Percentiles rank a stretch among this genome's conserved stretches.
Evolutionary conservation across 2,888 invertebrate genomes (phyloP).

Genomic region (Drosophila neonasuta): DNA sequence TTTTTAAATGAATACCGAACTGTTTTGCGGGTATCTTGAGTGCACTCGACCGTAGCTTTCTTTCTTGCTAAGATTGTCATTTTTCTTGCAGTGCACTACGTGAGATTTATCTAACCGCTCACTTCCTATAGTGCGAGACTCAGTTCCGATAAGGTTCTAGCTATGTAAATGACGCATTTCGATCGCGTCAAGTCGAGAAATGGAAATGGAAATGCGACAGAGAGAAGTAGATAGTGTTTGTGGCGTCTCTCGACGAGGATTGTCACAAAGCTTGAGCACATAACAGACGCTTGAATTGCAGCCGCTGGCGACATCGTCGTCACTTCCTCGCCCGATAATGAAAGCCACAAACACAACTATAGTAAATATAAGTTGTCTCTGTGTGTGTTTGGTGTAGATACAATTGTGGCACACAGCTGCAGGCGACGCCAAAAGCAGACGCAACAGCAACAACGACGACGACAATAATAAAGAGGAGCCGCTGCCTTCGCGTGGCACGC

Average conservation of each 20-base stretch:
- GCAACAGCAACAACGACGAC: conserved; percentile 16
- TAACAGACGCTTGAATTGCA: conserved; percentile 18
- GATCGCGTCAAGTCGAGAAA: conserved; percentile 5
- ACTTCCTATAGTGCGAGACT: conserved; percentile 47
- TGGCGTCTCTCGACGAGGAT: conserved; percentile 19
- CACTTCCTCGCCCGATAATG: conserved; percentile 70
- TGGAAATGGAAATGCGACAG: conserved; percentile 1
- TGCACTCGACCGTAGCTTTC: no score
- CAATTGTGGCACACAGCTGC: conserved; percentile 47
- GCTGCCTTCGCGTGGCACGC: conserved; percentile 67
- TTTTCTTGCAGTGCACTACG: conserved; percentile 46
- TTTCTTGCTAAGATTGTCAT: no score
- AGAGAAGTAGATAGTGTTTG: neutral
- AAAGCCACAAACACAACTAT: conserved; percentile 28
- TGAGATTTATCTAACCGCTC: conserved; percentile 59
- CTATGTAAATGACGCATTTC: conserved; percentile 65
- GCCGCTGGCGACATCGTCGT: conserved; percentile 58
- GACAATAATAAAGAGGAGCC: conserved; percentile 27
- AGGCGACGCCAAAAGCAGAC: conserved; percentile 52
- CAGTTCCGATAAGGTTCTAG: conserved; percentile 40
- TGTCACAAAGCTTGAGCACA: conserved; percentile 26
- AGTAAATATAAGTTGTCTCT: conserved; percentile 8
- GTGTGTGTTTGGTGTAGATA: conserved; percentile 32
- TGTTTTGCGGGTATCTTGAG: no score
- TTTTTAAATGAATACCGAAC: no score